Conservation (phyloP, 2,797 vertebrate species). For the Acropternis orthonyx region DNA sequence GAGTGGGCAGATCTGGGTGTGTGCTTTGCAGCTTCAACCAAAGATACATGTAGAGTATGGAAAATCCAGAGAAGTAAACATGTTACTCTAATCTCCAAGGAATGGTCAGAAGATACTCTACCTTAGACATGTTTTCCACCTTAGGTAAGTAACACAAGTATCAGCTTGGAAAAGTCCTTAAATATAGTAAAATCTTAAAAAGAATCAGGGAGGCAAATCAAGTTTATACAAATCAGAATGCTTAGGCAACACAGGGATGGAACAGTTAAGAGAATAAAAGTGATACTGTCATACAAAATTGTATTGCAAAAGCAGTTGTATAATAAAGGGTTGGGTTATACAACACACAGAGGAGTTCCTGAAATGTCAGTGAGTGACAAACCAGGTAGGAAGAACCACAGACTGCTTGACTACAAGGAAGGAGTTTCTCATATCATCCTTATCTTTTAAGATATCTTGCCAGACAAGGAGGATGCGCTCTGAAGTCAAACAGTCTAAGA, state of each 20-base stretch:
- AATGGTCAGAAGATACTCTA: background rate
- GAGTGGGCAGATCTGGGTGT: background rate
- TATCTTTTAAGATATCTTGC: background rate
- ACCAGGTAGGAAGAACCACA: background rate
- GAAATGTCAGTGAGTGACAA: background rate
- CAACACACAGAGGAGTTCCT: background rate
- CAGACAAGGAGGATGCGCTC: background rate
- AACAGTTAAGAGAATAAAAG: background rate
- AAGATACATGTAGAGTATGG: background rate
- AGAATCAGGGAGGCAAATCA: background rate
- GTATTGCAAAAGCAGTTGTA: background rate
- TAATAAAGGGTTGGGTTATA: background rate
- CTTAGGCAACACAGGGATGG: background rate
- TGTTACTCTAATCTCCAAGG: background rate
- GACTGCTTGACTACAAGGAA: background rate
- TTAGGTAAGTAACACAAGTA: background rate
- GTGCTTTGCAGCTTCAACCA: background rate
- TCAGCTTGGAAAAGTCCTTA: background rate
- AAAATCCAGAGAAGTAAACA: background rate
- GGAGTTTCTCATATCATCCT: background rate
- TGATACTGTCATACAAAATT: background rate
- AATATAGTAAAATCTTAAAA: background rate
- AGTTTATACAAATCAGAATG: background rate
- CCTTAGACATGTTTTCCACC: background rate
- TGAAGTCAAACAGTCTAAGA: background rate